Percentiles rank a stretch among this genome's conserved stretches.
Evolutionary conservation across 2,113 vertebrate genomes (phyloP).

Genomic region (Actinemys pallida): DNA sequence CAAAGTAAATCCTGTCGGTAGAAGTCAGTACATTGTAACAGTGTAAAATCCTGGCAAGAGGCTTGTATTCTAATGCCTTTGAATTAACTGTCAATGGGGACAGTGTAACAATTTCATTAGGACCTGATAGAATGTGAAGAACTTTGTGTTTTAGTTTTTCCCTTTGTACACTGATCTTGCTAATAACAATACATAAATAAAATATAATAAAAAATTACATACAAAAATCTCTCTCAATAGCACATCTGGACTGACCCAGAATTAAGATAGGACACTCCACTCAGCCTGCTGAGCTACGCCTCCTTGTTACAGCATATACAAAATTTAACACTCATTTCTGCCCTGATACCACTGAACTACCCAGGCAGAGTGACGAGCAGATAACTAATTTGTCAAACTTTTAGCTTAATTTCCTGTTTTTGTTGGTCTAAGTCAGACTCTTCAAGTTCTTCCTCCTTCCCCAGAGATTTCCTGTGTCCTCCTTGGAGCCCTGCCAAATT

Average conservation of each 20-base stretch:
- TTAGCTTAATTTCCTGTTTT: slow-evolving; percentile 76
- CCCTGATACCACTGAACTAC: slow-evolving; percentile 69
- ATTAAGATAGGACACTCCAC: slow-evolving; percentile 57
- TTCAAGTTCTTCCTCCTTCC: slow-evolving; percentile 48
- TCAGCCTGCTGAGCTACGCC: slow-evolving; percentile 64
- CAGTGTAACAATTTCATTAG: slow-evolving; percentile 52
- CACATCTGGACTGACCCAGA: slow-evolving; percentile 60
- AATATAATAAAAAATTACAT: slow-evolving; percentile 55
- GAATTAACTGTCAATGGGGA: slow-evolving; percentile 52
- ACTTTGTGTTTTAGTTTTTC: slow-evolving; percentile 50
- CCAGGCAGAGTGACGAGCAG: slow-evolving; percentile 71
- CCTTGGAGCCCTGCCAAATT: slow-evolving; percentile 55
- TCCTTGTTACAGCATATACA: slow-evolving; percentile 70
- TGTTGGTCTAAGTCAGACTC: slow-evolving; percentile 65
- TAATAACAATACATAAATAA: slow-evolving; percentile 42
- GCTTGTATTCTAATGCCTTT: slow-evolving; percentile 57
- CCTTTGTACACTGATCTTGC: slow-evolving; percentile 37
- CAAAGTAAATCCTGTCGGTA: slow-evolving; percentile 15
- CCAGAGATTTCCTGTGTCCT: slow-evolving; percentile 64
- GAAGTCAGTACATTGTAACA: slow-evolving; percentile 57
- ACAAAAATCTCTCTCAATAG: slow-evolving; percentile 59
- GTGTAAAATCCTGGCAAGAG: slow-evolving; percentile 56
- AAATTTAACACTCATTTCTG: slow-evolving; percentile 73
- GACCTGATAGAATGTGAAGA: slow-evolving; percentile 50
- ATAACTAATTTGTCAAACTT: slow-evolving; percentile 77